Base-by-base conservation (phyloP, 2,113 vertebrate species). In the Chroicocephalus ridibundus region DNA sequence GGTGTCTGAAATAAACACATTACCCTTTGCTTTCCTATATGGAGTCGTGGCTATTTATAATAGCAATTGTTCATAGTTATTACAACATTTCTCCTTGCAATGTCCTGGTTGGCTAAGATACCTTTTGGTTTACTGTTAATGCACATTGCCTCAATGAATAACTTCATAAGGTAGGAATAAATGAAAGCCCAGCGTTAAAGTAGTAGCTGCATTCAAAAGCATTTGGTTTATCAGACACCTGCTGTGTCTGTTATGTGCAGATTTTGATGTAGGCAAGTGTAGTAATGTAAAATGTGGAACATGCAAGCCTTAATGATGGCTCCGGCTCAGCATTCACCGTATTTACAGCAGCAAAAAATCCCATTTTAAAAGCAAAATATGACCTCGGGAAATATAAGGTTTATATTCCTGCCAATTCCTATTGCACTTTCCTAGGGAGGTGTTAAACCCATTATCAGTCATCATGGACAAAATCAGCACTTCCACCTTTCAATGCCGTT, bases 371-470 rank as follows among this genome's bases (percentile, higher is more conserved):
- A 97, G 62, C 74, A 91, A 95, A 94, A 77, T 61, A 86, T 54
- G 31, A 82, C 91, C 94, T 93, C 70, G 25, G 74, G 58, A 95
- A 94, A 93, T 54, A 24, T 0, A 70, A 93, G 92, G 93, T 96
- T 96, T 94, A 66, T 77, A 80, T 93, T 96, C 83, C 61, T 95
- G 81, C 71, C 96, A 82, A 55, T 85, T 95, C 74, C 66, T 34
- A 9, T 38, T 65, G 81, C 66, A 97, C 46, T 90, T 94, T 87
- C 70, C 42, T 46, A 58, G 78, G 58, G 91, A 82, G 91, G 74
- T 82, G 89, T 88, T 93, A 89, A 97, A 91, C 32, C 87, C 81
- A 74, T 96, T 93, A 91, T 91, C 81, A 75, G 86, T 88, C 86
- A 93, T 91, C 93, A 69, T 8, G 91, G 91, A 66, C 49, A 79